phyloP scores from a whole-genome alignment of 2,797 vertebrate species.

The Decapterus maruadsi region DNA sequence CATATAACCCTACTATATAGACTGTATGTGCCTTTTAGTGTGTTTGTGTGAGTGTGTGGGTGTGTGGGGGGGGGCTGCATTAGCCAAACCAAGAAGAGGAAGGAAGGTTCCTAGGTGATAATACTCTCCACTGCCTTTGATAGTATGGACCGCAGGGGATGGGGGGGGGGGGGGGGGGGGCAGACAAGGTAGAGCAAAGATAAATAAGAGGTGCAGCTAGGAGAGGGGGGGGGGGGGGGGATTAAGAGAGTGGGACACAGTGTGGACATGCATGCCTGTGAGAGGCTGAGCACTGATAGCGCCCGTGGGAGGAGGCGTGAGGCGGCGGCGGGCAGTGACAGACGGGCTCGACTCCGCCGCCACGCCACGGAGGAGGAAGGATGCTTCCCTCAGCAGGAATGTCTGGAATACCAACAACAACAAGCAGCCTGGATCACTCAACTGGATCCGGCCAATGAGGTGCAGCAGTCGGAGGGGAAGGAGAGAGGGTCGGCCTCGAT shows the following conservation, averaged over 20 bases:
- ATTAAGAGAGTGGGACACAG: constrained; percentile 65
- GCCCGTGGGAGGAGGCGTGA: constrained; percentile 71
- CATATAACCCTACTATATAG: no score
- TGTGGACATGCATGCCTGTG: constrained; percentile 71
- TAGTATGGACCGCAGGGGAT: constrained; percentile 39
- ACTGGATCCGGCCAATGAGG: constrained; percentile 14
- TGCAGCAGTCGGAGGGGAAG: not conserved
- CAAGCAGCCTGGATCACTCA: constrained; percentile 31
- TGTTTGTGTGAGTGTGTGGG: constrained; percentile 26
- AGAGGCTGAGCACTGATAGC: constrained; percentile 70
- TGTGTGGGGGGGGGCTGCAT: constrained; percentile 38
- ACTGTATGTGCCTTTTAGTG: constrained; percentile 32
- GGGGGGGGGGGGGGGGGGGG: constrained; percentile 6
- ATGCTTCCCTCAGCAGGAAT: constrained; percentile 69
- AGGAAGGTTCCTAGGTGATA: constrained; percentile 49
- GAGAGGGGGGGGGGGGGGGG: constrained; percentile 12
- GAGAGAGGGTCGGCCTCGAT: not conserved
- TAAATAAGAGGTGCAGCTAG: no score
- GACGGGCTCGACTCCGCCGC: constrained; percentile 68
- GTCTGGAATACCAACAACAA: constrained; percentile 67
- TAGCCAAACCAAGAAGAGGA: constrained; percentile 40
- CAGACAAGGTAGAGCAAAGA: constrained; percentile 43
- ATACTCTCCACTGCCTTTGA: constrained; percentile 65
- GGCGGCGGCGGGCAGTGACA: constrained; percentile 71
- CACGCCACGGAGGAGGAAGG: constrained; percentile 62